Evolutionary conservation across 2,888 invertebrate species (phyloP).

Genomic region (Blastobasis lacticolella): DNA sequence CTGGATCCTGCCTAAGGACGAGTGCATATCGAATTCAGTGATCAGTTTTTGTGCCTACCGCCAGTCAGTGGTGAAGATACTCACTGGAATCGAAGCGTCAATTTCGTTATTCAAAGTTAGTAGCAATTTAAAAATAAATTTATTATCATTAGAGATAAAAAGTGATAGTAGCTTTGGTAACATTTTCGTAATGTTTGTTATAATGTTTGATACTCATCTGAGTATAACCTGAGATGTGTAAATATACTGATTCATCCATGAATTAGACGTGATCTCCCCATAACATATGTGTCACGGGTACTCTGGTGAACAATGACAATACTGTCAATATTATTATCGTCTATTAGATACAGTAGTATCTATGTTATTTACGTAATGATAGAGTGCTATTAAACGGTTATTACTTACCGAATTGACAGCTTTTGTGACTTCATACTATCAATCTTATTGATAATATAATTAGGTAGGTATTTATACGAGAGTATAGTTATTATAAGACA

Average conservation of each 20-base stretch:
- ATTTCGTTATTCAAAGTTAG: constrained; percentile 25
- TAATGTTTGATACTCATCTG: background rate
- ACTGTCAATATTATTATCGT: constrained; percentile 38
- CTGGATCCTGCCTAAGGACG: constrained; percentile 23
- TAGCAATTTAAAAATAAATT: constrained; percentile 29
- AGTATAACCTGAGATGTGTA: background rate
- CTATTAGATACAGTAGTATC: constrained; percentile 3
- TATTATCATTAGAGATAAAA: constrained; percentile 38
- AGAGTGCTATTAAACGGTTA: constrained; percentile 4
- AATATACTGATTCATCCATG: constrained; percentile 11
- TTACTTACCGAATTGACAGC: constrained; percentile 15
- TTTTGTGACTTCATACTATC: background rate
- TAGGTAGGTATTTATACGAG: too few species aligned
- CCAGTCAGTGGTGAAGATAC: background rate
- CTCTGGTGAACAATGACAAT: constrained; percentile 1
- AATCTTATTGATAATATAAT: too few species aligned
- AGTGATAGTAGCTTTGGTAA: constrained; percentile 56
- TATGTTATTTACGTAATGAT: constrained; percentile 20
- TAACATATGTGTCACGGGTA: constrained; percentile 26
- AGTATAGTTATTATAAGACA: too few species aligned
- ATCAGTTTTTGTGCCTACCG: constrained; percentile 5
- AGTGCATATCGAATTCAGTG: constrained; percentile 14
- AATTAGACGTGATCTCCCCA: constrained; percentile 22
- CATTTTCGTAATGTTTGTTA: constrained; percentile 3
- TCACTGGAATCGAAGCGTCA: background rate